Evolutionary conservation across 2,797 vertebrate genomes (phyloP), one percentile per base, ranked within the genome.

Genomic region (Chromis chromis): DNA sequence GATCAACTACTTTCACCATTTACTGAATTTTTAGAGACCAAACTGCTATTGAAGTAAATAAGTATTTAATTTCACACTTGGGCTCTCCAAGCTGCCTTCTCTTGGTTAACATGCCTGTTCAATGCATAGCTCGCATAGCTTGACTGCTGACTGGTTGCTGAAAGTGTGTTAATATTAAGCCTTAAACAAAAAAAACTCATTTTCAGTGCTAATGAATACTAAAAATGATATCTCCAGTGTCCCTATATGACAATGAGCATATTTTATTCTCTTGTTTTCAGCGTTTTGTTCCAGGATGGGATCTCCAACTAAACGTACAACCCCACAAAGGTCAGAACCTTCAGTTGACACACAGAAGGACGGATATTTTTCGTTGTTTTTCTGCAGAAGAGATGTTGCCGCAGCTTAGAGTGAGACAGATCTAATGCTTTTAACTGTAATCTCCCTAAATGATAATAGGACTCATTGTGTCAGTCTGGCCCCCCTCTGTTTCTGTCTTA

Each of bases 301-400:
- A 42, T 93, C 93, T 17, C 92, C 92, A 62, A 76, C 68, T 22
- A 94, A 89, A 82, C 50, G 75, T 61, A 58, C 68, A 77, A 75
- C 74, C 2, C 84, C 81, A 40, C 77, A 55, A 61, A 88, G 93
- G 94, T 95, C 83, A 71, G 83, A 66, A 27, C 2, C 1, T 27
- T 3, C 0, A 65, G 1, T 49, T 25, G 21, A 46, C 46, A 21
- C 17, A 3, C 3, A 13, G 5, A 12, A 36, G 12, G 13, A 42
- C 1, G 14, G 46, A 0, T 1, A 73, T 5, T 28, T 4, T 13
- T 17, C 65, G 1, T 58, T 19, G 17, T 33, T 6, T 54, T 33
- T 16, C 1, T 31, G 46, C 21, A 27, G 24, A 5, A 67, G 9
- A 48, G 42, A 44, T 21, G 5, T 53, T 44, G 4, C 24, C 16